A percentile compares a stretch with the other conserved stretches of the same genome.
These are phyloP conservation scores for Drosophila ercepeae DNA, from an alignment of 1,140 invertebrate genomes.

Conservation along the genomic window DNA sequence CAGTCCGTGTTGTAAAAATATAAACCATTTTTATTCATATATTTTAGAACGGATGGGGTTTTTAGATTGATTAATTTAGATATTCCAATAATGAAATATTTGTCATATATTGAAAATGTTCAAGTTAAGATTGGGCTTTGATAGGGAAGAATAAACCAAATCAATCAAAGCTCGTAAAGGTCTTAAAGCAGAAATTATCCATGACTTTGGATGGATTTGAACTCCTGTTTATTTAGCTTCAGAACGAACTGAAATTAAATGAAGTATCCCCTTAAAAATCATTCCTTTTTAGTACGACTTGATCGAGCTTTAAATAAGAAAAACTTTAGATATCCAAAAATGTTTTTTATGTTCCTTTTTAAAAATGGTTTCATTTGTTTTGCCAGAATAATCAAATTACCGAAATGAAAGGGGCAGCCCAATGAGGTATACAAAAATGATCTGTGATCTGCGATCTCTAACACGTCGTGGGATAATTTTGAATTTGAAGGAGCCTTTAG, in stretches of 20 bases:
- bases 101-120: background rate
- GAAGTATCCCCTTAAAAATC: too few species aligned
- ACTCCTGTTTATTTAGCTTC: too few species aligned
- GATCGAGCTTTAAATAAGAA: background rate
- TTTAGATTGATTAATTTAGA: background rate
- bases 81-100: background rate
- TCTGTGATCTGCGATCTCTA: constrained; percentile 41
- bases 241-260: too few species aligned
- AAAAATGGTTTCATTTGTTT: background rate
- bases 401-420: constrained; percentile 5
- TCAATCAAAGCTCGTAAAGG: background rate
- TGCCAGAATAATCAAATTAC: background rate
- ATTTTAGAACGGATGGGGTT: constrained; percentile 6
- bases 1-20: constrained; percentile 62
- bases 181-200: too few species aligned
- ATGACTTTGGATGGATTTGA: too few species aligned
- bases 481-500: constrained; percentile 5
- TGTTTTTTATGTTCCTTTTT: too few species aligned
- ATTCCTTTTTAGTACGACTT: too few species aligned
- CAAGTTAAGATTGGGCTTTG: too few species aligned
- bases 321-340: background rate
- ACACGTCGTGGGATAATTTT: constrained; percentile 6
- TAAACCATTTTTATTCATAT: constrained; percentile 43
- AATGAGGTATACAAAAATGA: constrained; percentile 3
- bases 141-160: background rate